Base-by-base conservation (phyloP, 2,888 invertebrate genomes). In the Brachyptera putata region DNA sequence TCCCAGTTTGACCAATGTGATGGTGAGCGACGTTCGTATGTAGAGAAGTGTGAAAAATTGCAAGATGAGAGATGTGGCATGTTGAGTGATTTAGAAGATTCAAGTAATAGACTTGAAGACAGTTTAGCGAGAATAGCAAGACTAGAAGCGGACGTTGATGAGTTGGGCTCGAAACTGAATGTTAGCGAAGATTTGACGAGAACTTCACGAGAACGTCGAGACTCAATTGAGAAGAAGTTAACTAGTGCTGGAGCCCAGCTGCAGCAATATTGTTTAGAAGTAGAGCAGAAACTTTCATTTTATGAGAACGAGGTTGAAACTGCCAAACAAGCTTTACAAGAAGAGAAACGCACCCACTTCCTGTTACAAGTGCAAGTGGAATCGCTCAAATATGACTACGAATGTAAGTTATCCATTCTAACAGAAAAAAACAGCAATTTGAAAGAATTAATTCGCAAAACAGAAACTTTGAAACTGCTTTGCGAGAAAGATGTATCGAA, bases 1-100 rank as follows among this genome's bases (percentile, higher is more conserved):
- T 9, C 18, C n/a, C 80, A 75, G 63, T 64, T 75, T 43, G 70
- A 73, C 59, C 66, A 70, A 25, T 65, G 76, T 30, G 68, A 73
- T 56, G 67, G 66, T 1, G 73, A 72, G 49, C 74, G 73, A 48
- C 72, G 71, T 61, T 68, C 69, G 18, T 64, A 77, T 39, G 64
- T 69, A 4, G 68, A 72, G 39, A 69, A 74, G 57, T 72, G 71
- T 61, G 75, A 77, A 66, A 71, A 71, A 58, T 50, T 66, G 13
- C 57, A 67, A 56, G 58, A 55, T 43, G 43, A 62, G 66, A 71
- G 1, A 65, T 7, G 21, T 16, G 18, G 7, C 16, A 9, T 41
- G n/a, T n/a, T n/a, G n/a, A n/a, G n/a, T n/a, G n/a, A n/a, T n/a
- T n/a, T n/a, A n/a, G n/a, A n/a, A n/a, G n/a, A n/a, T n/a, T n/a